phyloP scores from a whole-genome alignment of 2,113 vertebrate species.

The Carassius gibelio region DNA sequence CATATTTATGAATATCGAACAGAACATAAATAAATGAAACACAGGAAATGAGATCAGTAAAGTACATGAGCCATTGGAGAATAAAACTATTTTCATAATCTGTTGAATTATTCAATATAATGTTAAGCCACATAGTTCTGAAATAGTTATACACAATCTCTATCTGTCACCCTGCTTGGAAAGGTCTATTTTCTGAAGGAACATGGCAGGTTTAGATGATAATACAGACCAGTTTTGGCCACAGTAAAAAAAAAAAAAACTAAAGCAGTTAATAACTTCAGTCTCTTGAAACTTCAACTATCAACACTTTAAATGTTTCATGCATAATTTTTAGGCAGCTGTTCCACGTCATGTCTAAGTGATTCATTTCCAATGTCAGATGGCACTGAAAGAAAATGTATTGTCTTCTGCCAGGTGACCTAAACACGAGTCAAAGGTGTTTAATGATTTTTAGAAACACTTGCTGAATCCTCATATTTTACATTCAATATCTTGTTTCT shows the following conservation, averaged over 20 bases:
- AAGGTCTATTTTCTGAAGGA: not conserved
- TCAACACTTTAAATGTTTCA: not conserved
- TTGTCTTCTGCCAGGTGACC: not conserved
- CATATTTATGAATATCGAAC: conserved; percentile 55
- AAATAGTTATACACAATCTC: not conserved
- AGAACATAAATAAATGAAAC: conserved; percentile 26
- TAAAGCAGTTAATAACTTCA: not conserved
- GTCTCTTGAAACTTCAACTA: not conserved
- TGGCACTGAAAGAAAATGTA: conserved; percentile 6
- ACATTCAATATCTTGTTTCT: conserved; percentile 4
- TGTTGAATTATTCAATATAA: conserved; percentile 33
- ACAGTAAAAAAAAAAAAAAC: too few species aligned
- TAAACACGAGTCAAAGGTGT: conserved; percentile 32
- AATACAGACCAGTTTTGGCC: not conserved
- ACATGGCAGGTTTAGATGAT: not conserved
- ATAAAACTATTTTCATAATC: conserved; percentile 28
- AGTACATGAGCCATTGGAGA: conserved; percentile 10
- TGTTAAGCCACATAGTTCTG: conserved; percentile 22
- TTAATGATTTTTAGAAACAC: conserved; percentile 28
- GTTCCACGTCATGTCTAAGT: conserved; percentile 1
- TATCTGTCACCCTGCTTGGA: not conserved
- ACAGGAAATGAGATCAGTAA: not conserved
- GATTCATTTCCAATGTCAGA: conserved; percentile 16
- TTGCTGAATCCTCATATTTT: conserved; percentile 23
- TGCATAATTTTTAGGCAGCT: not conserved